These are phyloP conservation scores for Rhagophthalmus giganteus DNA, from an alignment of 2,888 invertebrate species.

Conservation along the genomic window DNA sequence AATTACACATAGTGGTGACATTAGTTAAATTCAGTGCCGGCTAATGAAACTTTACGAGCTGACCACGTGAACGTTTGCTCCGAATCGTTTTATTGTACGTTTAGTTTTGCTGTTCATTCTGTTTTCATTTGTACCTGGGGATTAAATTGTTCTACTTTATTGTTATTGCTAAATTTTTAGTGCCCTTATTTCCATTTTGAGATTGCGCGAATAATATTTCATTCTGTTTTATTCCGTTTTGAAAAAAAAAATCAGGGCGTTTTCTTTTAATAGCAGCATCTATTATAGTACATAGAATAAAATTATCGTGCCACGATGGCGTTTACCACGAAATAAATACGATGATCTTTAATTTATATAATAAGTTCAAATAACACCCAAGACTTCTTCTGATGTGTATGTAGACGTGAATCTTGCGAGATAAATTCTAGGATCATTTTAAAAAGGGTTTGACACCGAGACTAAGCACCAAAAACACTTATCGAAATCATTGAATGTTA, in stretches of 20 bases:
- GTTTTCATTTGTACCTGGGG: conserved; percentile 2
- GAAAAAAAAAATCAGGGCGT: neutral
- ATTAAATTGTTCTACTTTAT: conserved; percentile 1
- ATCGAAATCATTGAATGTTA: too few species aligned
- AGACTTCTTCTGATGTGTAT: too few species aligned
- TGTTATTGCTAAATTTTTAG: neutral
- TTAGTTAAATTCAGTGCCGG: conserved; percentile 55
- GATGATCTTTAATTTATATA: too few species aligned
- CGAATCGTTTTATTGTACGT: conserved; percentile 24
- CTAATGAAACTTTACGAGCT: conserved; percentile 56
- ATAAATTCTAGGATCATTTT: too few species aligned
- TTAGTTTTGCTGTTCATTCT: conserved; percentile 8
- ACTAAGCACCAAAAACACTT: too few species aligned
- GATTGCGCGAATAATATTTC: neutral
- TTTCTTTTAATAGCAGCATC: neutral
- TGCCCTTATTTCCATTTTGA: neutral
- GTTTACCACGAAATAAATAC: neutral
- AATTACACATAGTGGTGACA: conserved; percentile 56
- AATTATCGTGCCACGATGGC: too few species aligned
- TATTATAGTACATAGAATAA: neutral
- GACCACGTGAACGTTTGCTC: conserved; percentile 22
- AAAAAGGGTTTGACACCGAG: too few species aligned
- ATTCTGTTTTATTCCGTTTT: neutral
- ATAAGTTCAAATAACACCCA: too few species aligned
- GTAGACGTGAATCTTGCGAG: too few species aligned